A percentile compares a stretch with the other conserved stretches of the same genome.
These are phyloP conservation scores for Isoperla grammatica DNA, from an alignment of 2,888 invertebrate species.

Conservation along the genomic window DNA sequence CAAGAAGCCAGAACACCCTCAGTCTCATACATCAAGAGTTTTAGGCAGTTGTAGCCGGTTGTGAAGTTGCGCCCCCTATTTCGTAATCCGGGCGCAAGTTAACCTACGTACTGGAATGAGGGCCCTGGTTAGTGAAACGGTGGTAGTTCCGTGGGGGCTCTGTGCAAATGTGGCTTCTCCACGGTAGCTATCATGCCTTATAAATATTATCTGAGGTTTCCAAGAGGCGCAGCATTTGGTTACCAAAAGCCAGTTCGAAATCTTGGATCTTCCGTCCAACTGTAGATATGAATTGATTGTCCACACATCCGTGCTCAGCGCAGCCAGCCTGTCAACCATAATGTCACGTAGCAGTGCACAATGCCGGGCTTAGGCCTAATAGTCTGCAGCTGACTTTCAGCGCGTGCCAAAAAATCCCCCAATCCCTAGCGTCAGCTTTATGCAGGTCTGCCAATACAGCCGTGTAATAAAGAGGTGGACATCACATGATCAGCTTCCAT, in stretches of 20 bases:
- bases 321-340: neutral
- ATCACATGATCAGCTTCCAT: too few species aligned
- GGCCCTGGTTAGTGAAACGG: too few species aligned
- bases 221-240: neutral
- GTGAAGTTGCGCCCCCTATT: too few species aligned
- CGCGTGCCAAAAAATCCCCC: conserved; percentile 4
- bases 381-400: conserved; percentile 9
- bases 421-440: conserved; percentile 5
- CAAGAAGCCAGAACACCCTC: too few species aligned
- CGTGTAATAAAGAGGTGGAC: too few species aligned
- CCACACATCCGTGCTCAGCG: neutral
- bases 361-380: neutral
- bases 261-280: neutral
- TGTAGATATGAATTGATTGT: neutral
- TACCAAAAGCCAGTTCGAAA: neutral
- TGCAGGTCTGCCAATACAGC: conserved; percentile 6
- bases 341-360: neutral
- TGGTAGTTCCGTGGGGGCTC: too few species aligned
- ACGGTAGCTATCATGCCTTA: neutral
- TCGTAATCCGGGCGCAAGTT: too few species aligned
- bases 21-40: too few species aligned
- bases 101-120: too few species aligned
- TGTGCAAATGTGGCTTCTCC: neutral
- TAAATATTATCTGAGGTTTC: conserved; percentile 4
- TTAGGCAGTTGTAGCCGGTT: too few species aligned